Evolutionary conservation across 2,113 vertebrate species (phyloP).

Genomic region (Poeciliopsis retropinna): DNA sequence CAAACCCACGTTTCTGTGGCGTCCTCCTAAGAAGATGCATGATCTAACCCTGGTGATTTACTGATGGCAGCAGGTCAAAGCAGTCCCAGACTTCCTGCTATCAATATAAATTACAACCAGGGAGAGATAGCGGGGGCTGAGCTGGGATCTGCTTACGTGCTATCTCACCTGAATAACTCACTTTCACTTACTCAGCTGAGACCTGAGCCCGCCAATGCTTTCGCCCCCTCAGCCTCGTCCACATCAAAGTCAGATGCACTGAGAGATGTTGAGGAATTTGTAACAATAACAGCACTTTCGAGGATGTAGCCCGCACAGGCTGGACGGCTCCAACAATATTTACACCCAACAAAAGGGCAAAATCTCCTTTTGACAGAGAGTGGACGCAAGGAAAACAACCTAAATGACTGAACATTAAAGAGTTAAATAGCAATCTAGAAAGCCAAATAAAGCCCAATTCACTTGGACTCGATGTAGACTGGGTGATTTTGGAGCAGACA

Average conservation of each 20-base stretch:
- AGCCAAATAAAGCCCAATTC: not conserved
- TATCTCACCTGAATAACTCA: constrained; percentile 43
- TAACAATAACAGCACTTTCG: constrained; percentile 12
- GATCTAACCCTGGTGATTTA: constrained; percentile 70
- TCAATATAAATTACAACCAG: constrained; percentile 58
- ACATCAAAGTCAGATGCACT: constrained; percentile 17
- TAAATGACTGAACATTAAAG: constrained; percentile 14
- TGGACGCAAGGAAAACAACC: constrained; percentile 1
- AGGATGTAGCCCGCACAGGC: constrained; percentile 4
- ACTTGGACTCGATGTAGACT: not conserved
- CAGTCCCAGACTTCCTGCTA: constrained; percentile 41
- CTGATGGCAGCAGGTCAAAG: constrained; percentile 45
- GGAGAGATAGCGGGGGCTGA: constrained; percentile 38
- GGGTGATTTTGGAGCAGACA: not conserved
- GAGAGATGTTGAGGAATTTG: constrained; percentile 16
- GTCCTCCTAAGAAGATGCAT: constrained; percentile 43
- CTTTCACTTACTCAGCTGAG: constrained; percentile 22
- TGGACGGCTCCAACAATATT: constrained; percentile 3
- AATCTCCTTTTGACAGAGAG: constrained; percentile 16
- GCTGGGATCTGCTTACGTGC: constrained; percentile 48
- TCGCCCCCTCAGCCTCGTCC: constrained; percentile 4
- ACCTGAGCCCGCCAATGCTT: constrained; percentile 11
- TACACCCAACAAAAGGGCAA: constrained; percentile 4
- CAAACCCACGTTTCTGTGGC: constrained; percentile 33
- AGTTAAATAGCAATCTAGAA: constrained; percentile 1